phyloP scores from a whole-genome alignment of 1,140 invertebrate species.

The Drosophila santomea region DNA sequence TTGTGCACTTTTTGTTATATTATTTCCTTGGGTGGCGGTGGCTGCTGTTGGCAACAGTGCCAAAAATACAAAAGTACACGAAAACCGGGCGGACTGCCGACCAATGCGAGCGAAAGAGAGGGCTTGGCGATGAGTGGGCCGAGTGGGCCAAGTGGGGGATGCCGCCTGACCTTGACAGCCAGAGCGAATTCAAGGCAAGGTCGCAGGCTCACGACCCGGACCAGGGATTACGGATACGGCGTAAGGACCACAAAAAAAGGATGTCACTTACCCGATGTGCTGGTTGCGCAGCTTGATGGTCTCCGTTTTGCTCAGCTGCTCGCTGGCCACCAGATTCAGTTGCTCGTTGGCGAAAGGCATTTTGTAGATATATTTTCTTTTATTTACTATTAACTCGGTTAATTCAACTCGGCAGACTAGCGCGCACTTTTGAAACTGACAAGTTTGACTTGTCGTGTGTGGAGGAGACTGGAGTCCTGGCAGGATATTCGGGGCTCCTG shows the following conservation, averaged over 20 bases:
- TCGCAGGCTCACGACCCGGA: slow-evolving; percentile 35
- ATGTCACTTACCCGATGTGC: slow-evolving; percentile 90
- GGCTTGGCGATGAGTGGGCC: slow-evolving; percentile 53
- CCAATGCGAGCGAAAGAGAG: background rate
- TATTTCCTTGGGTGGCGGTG: background rate
- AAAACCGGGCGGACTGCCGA: background rate
- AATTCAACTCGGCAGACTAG: slow-evolving; percentile 12
- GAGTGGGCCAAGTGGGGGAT: slow-evolving; percentile 46
- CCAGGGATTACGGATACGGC: slow-evolving; percentile 13
- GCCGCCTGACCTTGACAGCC: slow-evolving; percentile 73
- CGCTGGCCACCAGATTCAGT: slow-evolving; percentile 83
- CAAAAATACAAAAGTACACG: slow-evolving; percentile 33
- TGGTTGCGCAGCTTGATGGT: slow-evolving; percentile 91
- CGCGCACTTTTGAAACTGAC: slow-evolving; percentile 40
- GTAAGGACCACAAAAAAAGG: background rate
- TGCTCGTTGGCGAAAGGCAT: slow-evolving; percentile 78
- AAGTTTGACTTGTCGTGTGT: background rate
- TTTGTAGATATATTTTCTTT: slow-evolving; percentile 26
- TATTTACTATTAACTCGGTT: background rate
- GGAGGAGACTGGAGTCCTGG: slow-evolving; percentile 13
- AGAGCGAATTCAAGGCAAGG: slow-evolving; percentile 58
- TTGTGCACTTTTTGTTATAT: slow-evolving; percentile 5
- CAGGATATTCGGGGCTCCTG: slow-evolving; percentile 15
- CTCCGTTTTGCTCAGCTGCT: slow-evolving; percentile 91
- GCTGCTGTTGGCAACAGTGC: slow-evolving; percentile 45